phyloP scores from a whole-genome alignment of 2,888 invertebrate species.

The Pomacea canaliculata region DNA sequence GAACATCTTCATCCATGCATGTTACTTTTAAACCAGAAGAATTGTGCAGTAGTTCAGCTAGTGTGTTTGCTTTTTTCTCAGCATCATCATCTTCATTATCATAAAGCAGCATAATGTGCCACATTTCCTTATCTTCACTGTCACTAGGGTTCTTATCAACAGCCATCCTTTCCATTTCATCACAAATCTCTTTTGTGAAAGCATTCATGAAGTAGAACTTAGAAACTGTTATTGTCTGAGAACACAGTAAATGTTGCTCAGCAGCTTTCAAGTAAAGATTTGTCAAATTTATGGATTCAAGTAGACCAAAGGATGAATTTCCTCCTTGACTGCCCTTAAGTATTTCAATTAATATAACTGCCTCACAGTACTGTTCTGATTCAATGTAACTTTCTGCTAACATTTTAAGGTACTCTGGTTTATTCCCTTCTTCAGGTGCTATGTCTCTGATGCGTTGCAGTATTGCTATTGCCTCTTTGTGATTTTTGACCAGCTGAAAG shows the following conservation, averaged over 20 bases:
- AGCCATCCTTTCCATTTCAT: background rate
- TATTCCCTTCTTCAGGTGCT: background rate
- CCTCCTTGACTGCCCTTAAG: background rate
- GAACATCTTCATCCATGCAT: conserved; percentile 11
- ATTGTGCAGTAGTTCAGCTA: background rate
- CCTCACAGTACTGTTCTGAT: background rate
- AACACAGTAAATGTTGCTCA: background rate
- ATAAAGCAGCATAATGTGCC: conserved; percentile 16
- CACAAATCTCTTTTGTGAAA: background rate
- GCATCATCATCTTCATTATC: background rate
- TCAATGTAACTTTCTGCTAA: conserved; percentile 4
- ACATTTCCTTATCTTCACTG: background rate
- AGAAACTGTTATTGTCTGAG: background rate
- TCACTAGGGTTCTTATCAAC: too few relatives aligned
- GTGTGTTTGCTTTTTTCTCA: background rate
- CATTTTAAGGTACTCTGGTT: conserved; percentile 9
- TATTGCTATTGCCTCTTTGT: background rate
- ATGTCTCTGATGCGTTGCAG: conserved; percentile 4
- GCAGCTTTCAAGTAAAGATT: conserved; percentile 14
- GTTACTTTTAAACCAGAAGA: conserved; percentile 6
- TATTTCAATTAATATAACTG: conserved; percentile 7
- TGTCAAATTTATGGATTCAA: background rate
- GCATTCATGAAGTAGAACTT: too few relatives aligned
- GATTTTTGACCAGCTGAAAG: conserved; percentile 9
- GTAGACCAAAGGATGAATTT: background rate